phyloP scores from a whole-genome alignment of 2,888 invertebrate species.

The Latrodectus elegans region DNA sequence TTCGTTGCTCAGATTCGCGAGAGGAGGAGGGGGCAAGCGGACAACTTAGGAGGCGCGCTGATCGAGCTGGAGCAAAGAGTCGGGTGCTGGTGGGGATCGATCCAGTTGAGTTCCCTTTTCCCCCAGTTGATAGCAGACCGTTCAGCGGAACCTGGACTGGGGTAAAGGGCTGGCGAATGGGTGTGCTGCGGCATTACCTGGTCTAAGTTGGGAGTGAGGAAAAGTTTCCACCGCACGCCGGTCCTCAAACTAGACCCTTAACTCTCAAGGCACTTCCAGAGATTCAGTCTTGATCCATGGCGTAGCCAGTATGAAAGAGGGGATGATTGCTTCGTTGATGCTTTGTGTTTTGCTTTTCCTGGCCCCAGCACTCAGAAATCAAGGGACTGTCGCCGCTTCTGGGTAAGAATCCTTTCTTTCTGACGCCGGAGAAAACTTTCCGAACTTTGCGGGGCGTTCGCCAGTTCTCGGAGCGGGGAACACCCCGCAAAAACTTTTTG shows the following conservation, averaged over 20 bases:
- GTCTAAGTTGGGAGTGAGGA: slow-evolving; percentile 54
- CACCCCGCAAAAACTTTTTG: background rate
- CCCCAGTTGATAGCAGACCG: slow-evolving; percentile 59
- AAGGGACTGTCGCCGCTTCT: slow-evolving; percentile 69
- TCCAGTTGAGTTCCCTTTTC: slow-evolving; percentile 50
- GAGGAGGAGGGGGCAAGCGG: slow-evolving; percentile 16
- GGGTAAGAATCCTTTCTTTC: slow-evolving; percentile 51
- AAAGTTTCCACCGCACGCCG: slow-evolving; percentile 54
- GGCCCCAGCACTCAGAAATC: slow-evolving; percentile 68
- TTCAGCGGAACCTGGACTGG: slow-evolving; percentile 63
- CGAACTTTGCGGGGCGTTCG: slow-evolving; percentile 4
- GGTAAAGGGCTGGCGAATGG: slow-evolving; percentile 64
- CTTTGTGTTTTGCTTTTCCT: slow-evolving; percentile 69
- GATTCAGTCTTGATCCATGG: slow-evolving; percentile 61
- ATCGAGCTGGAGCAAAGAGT: slow-evolving; percentile 37
- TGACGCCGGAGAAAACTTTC: slow-evolving; percentile 7
- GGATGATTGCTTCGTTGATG: slow-evolving; percentile 69
- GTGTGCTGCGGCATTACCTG: slow-evolving; percentile 66
- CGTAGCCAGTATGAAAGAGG: slow-evolving; percentile 68
- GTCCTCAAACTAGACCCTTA: slow-evolving; percentile 62
- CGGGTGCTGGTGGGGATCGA: slow-evolving; percentile 45
- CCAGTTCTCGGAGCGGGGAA: background rate
- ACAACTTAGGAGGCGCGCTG: slow-evolving; percentile 41
- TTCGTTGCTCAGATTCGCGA: slow-evolving; percentile 31
- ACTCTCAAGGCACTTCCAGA: slow-evolving; percentile 55